Base-by-base conservation (phyloP, 2,888 invertebrate genomes). In the Portevinia maculata region DNA sequence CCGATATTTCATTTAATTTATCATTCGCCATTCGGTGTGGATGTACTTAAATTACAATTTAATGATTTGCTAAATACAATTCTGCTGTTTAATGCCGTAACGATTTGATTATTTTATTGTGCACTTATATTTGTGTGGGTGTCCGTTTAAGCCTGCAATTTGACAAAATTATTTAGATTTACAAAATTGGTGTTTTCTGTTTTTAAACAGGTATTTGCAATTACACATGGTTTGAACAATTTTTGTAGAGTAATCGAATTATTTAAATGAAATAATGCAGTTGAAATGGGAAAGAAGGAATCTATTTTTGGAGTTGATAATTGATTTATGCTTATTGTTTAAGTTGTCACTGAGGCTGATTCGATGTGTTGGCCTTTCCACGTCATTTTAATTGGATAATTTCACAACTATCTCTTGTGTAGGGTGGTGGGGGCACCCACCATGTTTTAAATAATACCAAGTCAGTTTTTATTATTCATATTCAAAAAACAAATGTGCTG, bases 1-100 rank as follows among this genome's bases (percentile, higher is more conserved):
- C 62, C 55, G 70, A 78, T 78, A 78, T 78, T 70, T 64, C 76
- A 78, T 62, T 70, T 57, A 78, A 67, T 78, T 78, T 78, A 53
- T 57, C 70, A 39, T 17, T 17, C 17, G 11, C 11, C 46, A 15
- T 9, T 6, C 46, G 17, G 21, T 19, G 21, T 53, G 15, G 17
- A n/a, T n/a, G 41, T 41, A 57, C 67, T 69, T 46, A 46, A 32
- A 57, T 69, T 46, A 44, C 55, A 55, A 69, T 69, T 69, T 32
- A 69, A 55, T 69, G 67, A 57, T 32, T 65, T 24, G 50, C 44
- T 34, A 41, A 64, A 78, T 78, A 70, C 32, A 48, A 70, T 78
- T 78, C 70, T 53, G 30, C 11, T 39, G 19, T 37, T 70, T 62
- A 70, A 70, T 50, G 15, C 60, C 46, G 4, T n/a, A 32, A 41